Evolutionary conservation across 2,888 invertebrate species (phyloP), one percentile per base, ranked within the genome.

Genomic region (Synergus itoensis): DNA sequence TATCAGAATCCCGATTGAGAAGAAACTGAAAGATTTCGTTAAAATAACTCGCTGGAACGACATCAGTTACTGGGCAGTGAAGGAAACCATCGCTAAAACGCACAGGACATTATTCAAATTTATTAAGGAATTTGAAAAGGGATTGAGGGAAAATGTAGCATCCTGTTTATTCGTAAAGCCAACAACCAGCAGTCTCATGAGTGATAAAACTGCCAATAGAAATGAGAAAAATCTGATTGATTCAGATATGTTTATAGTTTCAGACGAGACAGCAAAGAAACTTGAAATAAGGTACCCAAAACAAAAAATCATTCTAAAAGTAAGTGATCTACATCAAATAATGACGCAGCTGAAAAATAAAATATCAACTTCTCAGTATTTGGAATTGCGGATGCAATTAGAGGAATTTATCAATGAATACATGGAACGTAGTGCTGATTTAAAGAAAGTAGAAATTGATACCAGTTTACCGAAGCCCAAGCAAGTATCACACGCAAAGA

Each of bases 1-100:
- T 53, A 93, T 96, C 36, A 95, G 96, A 45, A 91, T 94, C 0
- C 98, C 98, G 0, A 97, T 99, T 81, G 98, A 99, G 89, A 98
- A 97, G 92, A 97, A 98, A 91, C 92, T 99, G 14, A 96, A 96
- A 85, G 98, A 98, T 86, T 98, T 97, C 90, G 97, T 99, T 0
- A 98, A 99, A 92, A 99, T 99, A 78, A 97, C 97, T 76, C 95
- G 97, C 60, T 99, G 99, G 97, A 97, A 96, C 88, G 99, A 99
- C 89, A 95, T 98, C 16, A 99, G 97, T 88, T 98, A 98, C 91
- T 99, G 98, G 95, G 96, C 98, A 48, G 96, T 99, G 78, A 98
- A 97, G 86, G 96, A 97, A 85, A 96, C 98, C 0, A 96, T 98
- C 0, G 96, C 96, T 62, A 98, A 97, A 89, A 96, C 97, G 0